phyloP scores from a whole-genome alignment of 2,113 vertebrate species.

The Peromyscus maniculatus region DNA sequence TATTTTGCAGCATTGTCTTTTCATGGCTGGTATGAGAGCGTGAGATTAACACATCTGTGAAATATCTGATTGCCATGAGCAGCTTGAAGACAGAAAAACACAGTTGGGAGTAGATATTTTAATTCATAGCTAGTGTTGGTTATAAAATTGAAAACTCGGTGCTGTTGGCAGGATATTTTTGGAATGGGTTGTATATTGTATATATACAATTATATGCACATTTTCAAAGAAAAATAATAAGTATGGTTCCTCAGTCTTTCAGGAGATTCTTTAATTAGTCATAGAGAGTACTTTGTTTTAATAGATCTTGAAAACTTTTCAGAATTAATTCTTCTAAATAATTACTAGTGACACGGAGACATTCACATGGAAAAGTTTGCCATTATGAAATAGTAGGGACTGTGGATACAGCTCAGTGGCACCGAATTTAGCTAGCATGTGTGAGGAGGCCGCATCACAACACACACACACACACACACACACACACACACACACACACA shows the following conservation, averaged over 20 bases:
- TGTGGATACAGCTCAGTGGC: neutral
- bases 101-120: neutral
- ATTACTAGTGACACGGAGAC: slow-evolving; percentile 4
- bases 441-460: neutral
- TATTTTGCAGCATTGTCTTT: neutral
- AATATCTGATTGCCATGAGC: neutral
- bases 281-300: neutral
- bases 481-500: neutral
- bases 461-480: neutral
- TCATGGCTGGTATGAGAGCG: neutral
- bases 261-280: neutral
- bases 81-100: neutral
- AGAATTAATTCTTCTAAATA: slow-evolving; percentile 4
- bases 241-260: neutral
- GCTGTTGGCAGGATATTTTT: neutral
- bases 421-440: neutral
- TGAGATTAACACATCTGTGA: neutral
- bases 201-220: neutral
- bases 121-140: slow-evolving; percentile 1
- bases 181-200: neutral
- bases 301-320: neutral
- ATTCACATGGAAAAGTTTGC: slow-evolving; percentile 18
- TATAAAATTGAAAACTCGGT: neutral
- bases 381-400: neutral
- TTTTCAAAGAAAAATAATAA: neutral